Evolutionary conservation across 2,888 invertebrate species (phyloP).

Genomic region (Aradus depressus): DNA sequence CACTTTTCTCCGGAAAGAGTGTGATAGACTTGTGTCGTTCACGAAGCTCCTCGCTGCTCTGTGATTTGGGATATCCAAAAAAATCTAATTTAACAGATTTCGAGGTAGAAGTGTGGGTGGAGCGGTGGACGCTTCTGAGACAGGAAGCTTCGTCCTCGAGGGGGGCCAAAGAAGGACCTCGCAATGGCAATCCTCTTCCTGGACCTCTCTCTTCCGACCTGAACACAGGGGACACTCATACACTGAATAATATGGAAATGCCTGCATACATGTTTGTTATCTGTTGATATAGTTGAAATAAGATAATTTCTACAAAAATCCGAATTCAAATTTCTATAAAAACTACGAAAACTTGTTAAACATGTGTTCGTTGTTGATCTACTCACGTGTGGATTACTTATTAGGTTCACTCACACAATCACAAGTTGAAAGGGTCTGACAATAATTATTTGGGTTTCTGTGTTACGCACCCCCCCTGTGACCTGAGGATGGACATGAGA

Average conservation of each 20-base stretch:
- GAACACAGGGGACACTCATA: too few relatives aligned
- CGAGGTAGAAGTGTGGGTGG: background rate
- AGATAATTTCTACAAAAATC: background rate
- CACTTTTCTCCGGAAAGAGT: conserved; percentile 14
- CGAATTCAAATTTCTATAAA: background rate
- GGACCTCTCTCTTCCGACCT: conserved; percentile 25
- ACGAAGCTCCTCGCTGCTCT: background rate
- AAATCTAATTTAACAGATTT: conserved; percentile 7
- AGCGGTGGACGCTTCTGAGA: background rate
- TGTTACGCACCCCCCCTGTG: too few relatives aligned
- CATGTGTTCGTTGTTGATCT: too few relatives aligned
- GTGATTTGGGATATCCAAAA: conserved; percentile 12
- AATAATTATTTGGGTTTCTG: too few relatives aligned
- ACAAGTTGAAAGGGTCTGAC: too few relatives aligned
- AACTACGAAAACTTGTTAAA: too few relatives aligned
- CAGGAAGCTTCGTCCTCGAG: conserved; percentile 12
- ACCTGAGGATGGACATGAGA: too few relatives aligned
- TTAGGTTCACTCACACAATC: too few relatives aligned
- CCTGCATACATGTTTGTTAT: too few relatives aligned
- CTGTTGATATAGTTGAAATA: too few relatives aligned
- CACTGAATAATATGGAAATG: too few relatives aligned
- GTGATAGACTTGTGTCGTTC: conserved; percentile 12
- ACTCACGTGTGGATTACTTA: too few relatives aligned
- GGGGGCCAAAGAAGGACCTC: conserved; percentile 8
- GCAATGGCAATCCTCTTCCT: conserved; percentile 15